Evolutionary conservation across 2,888 invertebrate species (phyloP).

Genomic region (Patella ulyssiponensis): DNA sequence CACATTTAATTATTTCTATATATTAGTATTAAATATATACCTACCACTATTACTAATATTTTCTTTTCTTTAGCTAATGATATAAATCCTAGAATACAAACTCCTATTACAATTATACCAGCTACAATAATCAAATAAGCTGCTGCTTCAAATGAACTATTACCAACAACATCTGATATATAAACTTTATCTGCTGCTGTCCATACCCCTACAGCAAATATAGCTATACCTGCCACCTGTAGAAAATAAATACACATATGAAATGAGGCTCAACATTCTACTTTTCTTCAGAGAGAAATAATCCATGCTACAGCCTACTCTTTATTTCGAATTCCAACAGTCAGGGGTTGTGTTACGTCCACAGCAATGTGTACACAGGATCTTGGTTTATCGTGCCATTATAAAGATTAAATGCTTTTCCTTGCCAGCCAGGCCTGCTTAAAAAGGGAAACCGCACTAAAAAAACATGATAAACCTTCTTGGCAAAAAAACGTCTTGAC

Average conservation of each 20-base stretch:
- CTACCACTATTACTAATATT: constrained; percentile 1
- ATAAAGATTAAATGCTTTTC: too few species aligned
- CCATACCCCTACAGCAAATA: constrained; percentile 13
- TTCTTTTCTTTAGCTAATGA: background rate
- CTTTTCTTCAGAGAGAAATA: background rate
- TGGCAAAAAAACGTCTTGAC: too few species aligned
- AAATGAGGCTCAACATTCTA: background rate
- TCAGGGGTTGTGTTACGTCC: too few species aligned
- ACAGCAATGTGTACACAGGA: too few species aligned
- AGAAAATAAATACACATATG: background rate
- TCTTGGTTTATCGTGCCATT: too few species aligned
- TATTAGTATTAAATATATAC: background rate
- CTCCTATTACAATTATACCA: background rate
- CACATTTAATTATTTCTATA: too few species aligned
- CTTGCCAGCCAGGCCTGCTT: too few species aligned
- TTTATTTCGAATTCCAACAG: too few species aligned
- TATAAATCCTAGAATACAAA: constrained; percentile 1
- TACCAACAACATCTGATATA: constrained; percentile 8
- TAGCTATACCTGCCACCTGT: constrained; percentile 13
- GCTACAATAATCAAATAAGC: background rate
- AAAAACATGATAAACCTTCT: too few species aligned
- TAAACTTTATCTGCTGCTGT: constrained; percentile 11
- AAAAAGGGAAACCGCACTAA: too few species aligned
- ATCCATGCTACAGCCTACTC: too few species aligned
- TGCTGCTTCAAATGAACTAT: background rate